A percentile compares a stretch with the other conserved stretches of the same genome.
Evolutionary conservation across 2,113 vertebrate genomes (phyloP).

Genomic region (Diadophis punctatus): DNA sequence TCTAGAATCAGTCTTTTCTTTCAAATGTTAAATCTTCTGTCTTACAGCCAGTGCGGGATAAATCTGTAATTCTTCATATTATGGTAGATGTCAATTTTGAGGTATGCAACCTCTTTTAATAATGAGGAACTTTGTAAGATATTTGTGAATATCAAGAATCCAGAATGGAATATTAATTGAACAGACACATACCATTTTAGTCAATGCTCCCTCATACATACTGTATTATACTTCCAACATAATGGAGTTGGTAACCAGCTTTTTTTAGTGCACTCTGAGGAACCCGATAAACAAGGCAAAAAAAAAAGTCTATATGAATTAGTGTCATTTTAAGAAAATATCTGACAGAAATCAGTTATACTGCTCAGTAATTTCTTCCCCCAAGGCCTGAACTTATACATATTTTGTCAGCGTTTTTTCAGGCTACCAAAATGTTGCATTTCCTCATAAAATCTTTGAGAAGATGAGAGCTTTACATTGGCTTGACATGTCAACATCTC

Average conservation of each 20-base stretch:
- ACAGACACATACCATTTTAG: neutral
- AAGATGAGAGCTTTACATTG: neutral
- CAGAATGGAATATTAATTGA: neutral
- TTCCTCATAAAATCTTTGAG: neutral
- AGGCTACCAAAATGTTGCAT: neutral
- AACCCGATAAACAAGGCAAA: neutral
- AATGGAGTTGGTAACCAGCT: neutral
- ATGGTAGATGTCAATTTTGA: neutral
- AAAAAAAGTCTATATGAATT: neutral
- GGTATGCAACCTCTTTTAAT: neutral
- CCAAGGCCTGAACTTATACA: neutral
- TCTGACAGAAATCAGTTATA: neutral
- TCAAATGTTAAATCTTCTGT: neutral
- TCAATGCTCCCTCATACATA: neutral
- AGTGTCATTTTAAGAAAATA: neutral
- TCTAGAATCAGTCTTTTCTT: neutral
- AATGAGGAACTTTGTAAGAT: neutral
- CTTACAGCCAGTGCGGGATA: neutral
- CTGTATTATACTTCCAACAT: neutral
- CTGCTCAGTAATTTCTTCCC: slow-evolving; percentile 5
- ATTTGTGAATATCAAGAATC: neutral
- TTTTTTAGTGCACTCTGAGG: neutral
- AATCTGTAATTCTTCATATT: neutral
- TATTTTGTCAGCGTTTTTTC: neutral
- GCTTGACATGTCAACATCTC: neutral